A percentile compares a stretch with the other conserved stretches of the same genome.
Evolutionary conservation across 2,888 invertebrate genomes (phyloP).

Genomic region (Macaria notata): DNA sequence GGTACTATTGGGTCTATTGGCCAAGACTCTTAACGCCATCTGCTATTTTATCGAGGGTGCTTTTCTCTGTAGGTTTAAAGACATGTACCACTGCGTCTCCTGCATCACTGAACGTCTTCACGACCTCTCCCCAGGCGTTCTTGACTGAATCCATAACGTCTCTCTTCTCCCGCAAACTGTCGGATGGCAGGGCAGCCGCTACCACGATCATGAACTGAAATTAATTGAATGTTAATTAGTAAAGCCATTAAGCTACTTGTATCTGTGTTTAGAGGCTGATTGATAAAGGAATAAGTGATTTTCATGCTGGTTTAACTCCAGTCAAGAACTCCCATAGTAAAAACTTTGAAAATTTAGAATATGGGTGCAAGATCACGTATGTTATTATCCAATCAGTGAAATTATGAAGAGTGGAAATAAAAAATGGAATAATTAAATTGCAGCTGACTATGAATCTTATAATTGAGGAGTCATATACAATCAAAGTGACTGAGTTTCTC

Average conservation of each 20-base stretch:
- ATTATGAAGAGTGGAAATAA: too few relatives aligned
- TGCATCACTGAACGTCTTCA: constrained; percentile 61
- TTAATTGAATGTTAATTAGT: constrained; percentile 17
- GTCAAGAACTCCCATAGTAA: too few relatives aligned
- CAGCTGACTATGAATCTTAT: too few relatives aligned
- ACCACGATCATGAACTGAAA: constrained; percentile 46
- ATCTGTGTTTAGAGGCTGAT: constrained; percentile 6
- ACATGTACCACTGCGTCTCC: constrained; percentile 69
- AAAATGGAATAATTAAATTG: too few relatives aligned
- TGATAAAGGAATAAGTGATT: constrained; percentile 7
- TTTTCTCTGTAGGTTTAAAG: constrained; percentile 71
- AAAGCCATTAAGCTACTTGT: constrained; percentile 9
- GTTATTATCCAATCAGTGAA: too few relatives aligned
- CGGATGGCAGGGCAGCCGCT: constrained; percentile 49
- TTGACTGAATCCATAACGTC: constrained; percentile 71
- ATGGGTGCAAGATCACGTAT: too few relatives aligned
- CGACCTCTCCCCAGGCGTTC: constrained; percentile 63
- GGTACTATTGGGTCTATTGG: constrained; percentile 41
- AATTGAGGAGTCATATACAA: too few relatives aligned
- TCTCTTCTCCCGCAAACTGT: constrained; percentile 47
- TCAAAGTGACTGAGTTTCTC: too few relatives aligned
- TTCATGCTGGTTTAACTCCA: not conserved
- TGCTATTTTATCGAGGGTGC: constrained; percentile 58
- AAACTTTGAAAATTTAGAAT: too few relatives aligned
- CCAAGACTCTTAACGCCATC: constrained; percentile 56